Evolutionary conservation across 2,888 invertebrate species (phyloP).

Genomic region (Papilio demoleus): DNA sequence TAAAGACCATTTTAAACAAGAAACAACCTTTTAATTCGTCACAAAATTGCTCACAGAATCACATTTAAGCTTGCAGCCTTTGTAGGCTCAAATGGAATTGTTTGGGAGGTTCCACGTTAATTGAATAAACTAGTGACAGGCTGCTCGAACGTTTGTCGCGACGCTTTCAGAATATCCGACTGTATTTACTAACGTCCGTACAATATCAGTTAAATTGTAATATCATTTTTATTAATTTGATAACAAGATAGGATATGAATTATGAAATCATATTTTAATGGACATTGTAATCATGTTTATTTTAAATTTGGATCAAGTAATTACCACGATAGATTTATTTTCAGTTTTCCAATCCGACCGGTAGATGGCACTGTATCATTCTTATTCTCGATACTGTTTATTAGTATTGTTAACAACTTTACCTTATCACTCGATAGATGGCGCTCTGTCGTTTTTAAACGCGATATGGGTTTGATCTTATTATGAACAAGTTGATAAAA

Average conservation of each 20-base stretch:
- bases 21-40: slow-evolving; percentile 1
- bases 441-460: too few species aligned
- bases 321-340: too few species aligned
- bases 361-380: too few species aligned
- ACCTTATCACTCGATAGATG: too few species aligned
- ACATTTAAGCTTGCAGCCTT: slow-evolving; percentile 24
- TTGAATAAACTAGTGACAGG: slow-evolving; percentile 30
- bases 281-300: too few species aligned
- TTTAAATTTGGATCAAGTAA: too few species aligned
- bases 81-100: slow-evolving; percentile 33
- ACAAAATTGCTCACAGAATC: slow-evolving; percentile 16
- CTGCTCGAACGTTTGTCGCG: slow-evolving; percentile 12
- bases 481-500: too few species aligned
- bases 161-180: slow-evolving; percentile 15
- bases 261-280: background rate
- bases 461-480: too few species aligned
- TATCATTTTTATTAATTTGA: background rate
- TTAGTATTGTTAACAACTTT: too few species aligned
- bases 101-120: slow-evolving; percentile 28
- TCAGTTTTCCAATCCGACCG: too few species aligned
- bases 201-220: background rate
- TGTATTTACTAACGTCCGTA: background rate
- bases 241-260: too few species aligned
- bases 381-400: too few species aligned
- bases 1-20: background rate